phyloP scores from a whole-genome alignment of 2,797 vertebrate genomes.

The Leucoraja ocellata region DNA sequence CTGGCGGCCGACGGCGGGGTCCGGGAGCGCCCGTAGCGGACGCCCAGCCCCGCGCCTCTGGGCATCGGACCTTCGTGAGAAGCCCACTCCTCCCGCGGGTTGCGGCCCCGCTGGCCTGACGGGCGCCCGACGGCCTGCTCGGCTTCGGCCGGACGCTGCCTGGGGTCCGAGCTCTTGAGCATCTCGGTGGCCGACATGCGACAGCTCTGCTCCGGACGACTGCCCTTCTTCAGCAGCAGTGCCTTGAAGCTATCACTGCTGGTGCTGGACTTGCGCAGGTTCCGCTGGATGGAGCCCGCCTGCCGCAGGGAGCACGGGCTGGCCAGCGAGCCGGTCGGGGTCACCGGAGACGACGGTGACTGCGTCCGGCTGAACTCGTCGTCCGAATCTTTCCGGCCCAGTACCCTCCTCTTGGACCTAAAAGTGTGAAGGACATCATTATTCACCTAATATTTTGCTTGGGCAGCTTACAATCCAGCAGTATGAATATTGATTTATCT shows the following conservation, averaged over 20 bases:
- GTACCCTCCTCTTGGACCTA: slow-evolving; percentile 93
- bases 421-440: slow-evolving; percentile 7
- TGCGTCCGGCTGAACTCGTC: slow-evolving; percentile 72
- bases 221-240: slow-evolving; percentile 87
- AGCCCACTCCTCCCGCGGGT: slow-evolving; percentile 76
- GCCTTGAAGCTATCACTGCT: slow-evolving; percentile 97
- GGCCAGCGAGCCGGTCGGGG: slow-evolving; percentile 57
- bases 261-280: slow-evolving; percentile 80
- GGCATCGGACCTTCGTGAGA: slow-evolving; percentile 71
- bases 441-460: too few relatives aligned
- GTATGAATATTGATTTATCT: too few relatives aligned
- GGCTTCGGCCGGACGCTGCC: slow-evolving; percentile 69
- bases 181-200: slow-evolving; percentile 93
- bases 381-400: slow-evolving; percentile 88
- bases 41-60: slow-evolving; percentile 59
- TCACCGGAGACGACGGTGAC: slow-evolving; percentile 64
- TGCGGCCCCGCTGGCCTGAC: slow-evolving; percentile 65
- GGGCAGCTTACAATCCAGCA: too few relatives aligned
- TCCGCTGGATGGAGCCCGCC: slow-evolving; percentile 79
- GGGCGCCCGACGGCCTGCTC: slow-evolving; percentile 56
- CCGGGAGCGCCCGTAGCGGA: slow-evolving; percentile 76
- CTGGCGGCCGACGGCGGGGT: slow-evolving; percentile 89
- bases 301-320: slow-evolving; percentile 63
- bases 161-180: slow-evolving; percentile 84
- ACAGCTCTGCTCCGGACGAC: slow-evolving; percentile 79